These are phyloP conservation scores for Zaprionus kolodkinae DNA, from an alignment of 1,140 invertebrate species.

Conservation along the genomic window DNA sequence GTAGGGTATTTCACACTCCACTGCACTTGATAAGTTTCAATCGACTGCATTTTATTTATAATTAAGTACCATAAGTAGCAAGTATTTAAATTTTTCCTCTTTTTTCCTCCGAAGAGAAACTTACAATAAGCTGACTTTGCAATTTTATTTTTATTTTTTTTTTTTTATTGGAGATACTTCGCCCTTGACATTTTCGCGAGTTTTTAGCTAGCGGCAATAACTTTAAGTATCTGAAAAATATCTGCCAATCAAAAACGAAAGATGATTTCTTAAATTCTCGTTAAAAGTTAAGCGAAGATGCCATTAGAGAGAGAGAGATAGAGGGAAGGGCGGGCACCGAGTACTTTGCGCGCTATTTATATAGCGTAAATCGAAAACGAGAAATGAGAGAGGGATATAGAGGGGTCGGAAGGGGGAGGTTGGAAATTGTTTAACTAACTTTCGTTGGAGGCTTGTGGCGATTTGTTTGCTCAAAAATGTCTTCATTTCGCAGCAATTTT, in stretches of 20 bases:
- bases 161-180: not conserved
- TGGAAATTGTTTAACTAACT: slow-evolving; percentile 48
- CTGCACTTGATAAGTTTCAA: no score
- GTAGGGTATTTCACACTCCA: no score
- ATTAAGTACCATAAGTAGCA: not conserved
- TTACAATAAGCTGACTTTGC: not conserved
- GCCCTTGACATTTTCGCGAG: not conserved
- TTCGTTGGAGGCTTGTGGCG: slow-evolving; percentile 8
- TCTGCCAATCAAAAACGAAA: not conserved
- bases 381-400: not conserved
- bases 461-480: slow-evolving; percentile 30
- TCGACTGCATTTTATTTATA: not conserved
- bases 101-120: not conserved
- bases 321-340: not conserved
- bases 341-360: slow-evolving; percentile 8
- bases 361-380: not conserved
- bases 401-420: no score
- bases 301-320: not conserved
- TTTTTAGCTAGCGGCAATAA: not conserved
- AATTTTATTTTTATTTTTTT: not conserved
- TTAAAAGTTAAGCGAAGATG: not conserved
- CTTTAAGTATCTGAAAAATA: slow-evolving; percentile 1
- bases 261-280: not conserved
- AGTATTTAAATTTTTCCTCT: no score
- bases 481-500: slow-evolving; percentile 31